phyloP scores from a whole-genome alignment of 2,113 vertebrate species.

The Calypte anna region DNA sequence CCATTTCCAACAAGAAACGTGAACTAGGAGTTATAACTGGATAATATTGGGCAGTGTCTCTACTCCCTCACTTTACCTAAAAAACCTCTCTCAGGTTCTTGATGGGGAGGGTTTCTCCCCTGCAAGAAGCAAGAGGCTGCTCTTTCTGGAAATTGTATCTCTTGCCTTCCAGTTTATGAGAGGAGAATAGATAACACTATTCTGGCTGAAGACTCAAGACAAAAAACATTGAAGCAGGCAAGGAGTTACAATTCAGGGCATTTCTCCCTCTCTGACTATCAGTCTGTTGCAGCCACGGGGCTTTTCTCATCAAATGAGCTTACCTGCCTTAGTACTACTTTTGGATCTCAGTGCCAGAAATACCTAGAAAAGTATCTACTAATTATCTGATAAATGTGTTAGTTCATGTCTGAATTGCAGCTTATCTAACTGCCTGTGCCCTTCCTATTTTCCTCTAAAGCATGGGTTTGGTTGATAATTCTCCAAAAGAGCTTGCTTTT shows the following conservation, averaged over 20 bases:
- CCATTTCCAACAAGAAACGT: background rate
- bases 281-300: conserved; percentile 75
- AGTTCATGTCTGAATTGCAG: conserved; percentile 84
- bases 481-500: conserved; percentile 86
- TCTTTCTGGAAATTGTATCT: background rate
- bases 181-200: background rate
- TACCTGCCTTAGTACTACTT: conserved; percentile 77
- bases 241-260: background rate
- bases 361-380: conserved; percentile 86
- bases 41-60: background rate
- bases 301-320: conserved; percentile 71
- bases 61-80: background rate
- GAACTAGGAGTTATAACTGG: background rate
- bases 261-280: conserved; percentile 56
- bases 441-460: conserved; percentile 78
- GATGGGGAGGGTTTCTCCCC: background rate
- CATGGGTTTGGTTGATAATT: conserved; percentile 80
- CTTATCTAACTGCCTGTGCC: conserved; percentile 84
- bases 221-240: background rate
- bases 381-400: conserved; percentile 91
- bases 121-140: background rate
- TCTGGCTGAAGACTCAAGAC: background rate
- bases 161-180: background rate
- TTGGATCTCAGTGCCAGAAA: conserved; percentile 82
- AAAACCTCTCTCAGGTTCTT: background rate